Evolutionary conservation across 2,888 invertebrate genomes (phyloP).

Genomic region (Trachelus troglodyta): DNA sequence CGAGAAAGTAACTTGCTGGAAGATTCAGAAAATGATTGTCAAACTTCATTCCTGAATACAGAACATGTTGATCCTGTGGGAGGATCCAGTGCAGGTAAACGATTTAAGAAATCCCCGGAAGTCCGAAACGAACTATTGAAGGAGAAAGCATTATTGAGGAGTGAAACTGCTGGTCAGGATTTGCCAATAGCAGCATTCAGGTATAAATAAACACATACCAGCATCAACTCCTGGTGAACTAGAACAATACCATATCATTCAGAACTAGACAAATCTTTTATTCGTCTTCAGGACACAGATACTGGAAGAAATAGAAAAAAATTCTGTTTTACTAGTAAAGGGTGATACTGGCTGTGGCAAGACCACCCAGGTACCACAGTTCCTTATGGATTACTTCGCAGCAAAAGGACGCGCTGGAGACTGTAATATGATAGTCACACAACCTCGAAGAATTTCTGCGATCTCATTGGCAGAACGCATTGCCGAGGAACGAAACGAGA

Average conservation of each 20-base stretch:
- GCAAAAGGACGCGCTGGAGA: constrained; percentile 60
- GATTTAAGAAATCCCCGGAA: background rate
- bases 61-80: constrained; percentile 26
- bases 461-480: constrained; percentile 76
- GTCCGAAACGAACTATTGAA: constrained; percentile 20
- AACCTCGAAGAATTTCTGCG: constrained; percentile 78
- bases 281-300: constrained; percentile 66
- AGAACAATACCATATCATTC: no score
- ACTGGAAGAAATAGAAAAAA: constrained; percentile 67
- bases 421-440: constrained; percentile 73
- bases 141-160: no score
- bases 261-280: background rate
- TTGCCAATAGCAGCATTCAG: no score
- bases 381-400: constrained; percentile 70
- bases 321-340: constrained; percentile 72
- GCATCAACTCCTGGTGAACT: no score
- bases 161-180: no score
- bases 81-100: constrained; percentile 2
- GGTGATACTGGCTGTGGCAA: constrained; percentile 83
- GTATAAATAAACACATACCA: no score
- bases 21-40: background rate
- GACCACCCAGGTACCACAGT: constrained; percentile 78
- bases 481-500: constrained; percentile 73
- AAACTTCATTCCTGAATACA: background rate
- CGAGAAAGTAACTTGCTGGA: background rate